Conservation (phyloP, 2,888 invertebrate species). For the Hemistola chrysoprasaria region DNA sequence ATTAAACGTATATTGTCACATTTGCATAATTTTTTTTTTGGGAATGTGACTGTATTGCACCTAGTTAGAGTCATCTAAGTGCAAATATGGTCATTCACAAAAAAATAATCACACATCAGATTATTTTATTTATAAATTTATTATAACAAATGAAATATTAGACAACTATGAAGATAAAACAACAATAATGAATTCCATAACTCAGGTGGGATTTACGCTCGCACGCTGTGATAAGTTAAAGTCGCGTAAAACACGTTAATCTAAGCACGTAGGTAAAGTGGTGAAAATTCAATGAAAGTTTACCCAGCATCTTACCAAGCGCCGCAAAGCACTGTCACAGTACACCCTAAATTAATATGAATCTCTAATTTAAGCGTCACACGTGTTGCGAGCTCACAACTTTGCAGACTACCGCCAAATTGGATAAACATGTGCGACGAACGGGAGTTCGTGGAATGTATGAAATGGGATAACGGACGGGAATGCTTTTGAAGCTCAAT, state of each 20-base stretch:
- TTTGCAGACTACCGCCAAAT: conserved; percentile 80
- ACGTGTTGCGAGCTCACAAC: conserved; percentile 79
- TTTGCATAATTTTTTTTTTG: no score
- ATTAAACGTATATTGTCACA: no score
- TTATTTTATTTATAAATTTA: no score
- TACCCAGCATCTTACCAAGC: conserved; percentile 47
- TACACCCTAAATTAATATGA: conserved; percentile 78
- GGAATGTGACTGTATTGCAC: no score
- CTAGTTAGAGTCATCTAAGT: no score
- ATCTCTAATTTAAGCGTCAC: conserved; percentile 79
- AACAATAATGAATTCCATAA: conserved; percentile 9
- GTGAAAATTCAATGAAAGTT: conserved; percentile 50
- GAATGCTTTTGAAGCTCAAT: no score
- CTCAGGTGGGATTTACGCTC: conserved; percentile 19
- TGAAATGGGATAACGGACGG: conserved; percentile 27
- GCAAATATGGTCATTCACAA: no score
- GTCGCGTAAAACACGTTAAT: conserved; percentile 25
- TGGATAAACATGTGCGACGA: conserved; percentile 78
- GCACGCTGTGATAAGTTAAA: conserved; percentile 13
- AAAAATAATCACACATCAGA: no score
- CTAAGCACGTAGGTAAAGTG: conserved; percentile 43
- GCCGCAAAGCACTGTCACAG: conserved; percentile 59
- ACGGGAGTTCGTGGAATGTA: conserved; percentile 43
- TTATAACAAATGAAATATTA: no score
- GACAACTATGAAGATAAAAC: not conserved